phyloP scores from a whole-genome alignment of 2,113 vertebrate genomes.

The Clarias magur region DNA sequence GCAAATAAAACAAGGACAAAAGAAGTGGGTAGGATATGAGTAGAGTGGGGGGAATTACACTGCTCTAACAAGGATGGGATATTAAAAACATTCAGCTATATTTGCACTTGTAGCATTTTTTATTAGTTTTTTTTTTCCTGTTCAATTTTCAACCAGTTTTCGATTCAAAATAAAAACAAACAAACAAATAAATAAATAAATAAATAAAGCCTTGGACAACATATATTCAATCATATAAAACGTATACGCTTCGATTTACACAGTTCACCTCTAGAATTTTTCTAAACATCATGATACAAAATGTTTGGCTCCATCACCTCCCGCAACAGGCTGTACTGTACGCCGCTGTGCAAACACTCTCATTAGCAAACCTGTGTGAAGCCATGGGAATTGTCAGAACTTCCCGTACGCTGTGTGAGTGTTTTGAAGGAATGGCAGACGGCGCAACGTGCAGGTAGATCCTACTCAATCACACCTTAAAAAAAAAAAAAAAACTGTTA shows the following conservation, averaged over 20 bases:
- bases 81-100: neutral
- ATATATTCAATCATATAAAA: neutral
- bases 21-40: neutral
- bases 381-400: too few relatives aligned
- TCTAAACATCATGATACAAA: neutral
- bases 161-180: too few relatives aligned
- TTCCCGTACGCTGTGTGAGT: neutral
- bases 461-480: conserved; percentile 11
- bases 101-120: neutral
- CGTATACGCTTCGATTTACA: neutral
- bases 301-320: neutral
- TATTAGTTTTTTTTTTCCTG: neutral
- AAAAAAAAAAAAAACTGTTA: neutral
- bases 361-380: conserved; percentile 15
- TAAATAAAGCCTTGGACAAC: neutral
- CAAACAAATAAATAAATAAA: too few relatives aligned
- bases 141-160: neutral
- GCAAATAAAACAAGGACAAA: neutral
- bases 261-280: neutral
- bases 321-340: neutral
- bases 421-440: neutral
- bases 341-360: conserved; percentile 13
- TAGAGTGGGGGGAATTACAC: neutral
- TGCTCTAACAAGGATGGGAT: neutral
- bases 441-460: conserved; percentile 1